Base-by-base conservation (phyloP, 2,888 invertebrate genomes). In the Macropis europaea region DNA sequence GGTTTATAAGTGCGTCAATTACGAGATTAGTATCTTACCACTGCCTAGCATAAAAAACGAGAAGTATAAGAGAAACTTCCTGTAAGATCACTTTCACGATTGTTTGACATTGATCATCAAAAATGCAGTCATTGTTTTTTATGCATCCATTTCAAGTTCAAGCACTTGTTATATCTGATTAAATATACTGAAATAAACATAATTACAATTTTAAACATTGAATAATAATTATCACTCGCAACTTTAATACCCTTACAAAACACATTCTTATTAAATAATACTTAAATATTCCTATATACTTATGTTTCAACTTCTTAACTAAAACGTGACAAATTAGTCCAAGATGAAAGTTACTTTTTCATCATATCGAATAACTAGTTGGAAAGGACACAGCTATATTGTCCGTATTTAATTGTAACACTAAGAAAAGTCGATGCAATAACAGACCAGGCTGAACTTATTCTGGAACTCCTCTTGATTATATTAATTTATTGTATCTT, bases 11-110 rank as follows among this genome's bases (percentile, higher is more conserved):
- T 52, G 73, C 67, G 73, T 66, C 50, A 59, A 61, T 69, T 62
- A 64, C 45, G 60, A 63, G 69, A 76, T 82, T 74, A 79, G 69
- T 57, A 75, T 72, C 62, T 76, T 73, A 71, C 59, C 68, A 45
- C 61, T 54, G 43, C 68, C 73, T 40, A 61, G 52, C 42, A 48
- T 32, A 42, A 56, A 63, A 67, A 48, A 34, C 26, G 15, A 56
- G 48, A 56, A 43, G 45, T 64, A 68, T 61, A 73, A 76, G 79
- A 74, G 69, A 81, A 82, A 79, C 72, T 83, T 81, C 73, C 72
- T 42, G 69, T 61, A 70, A 50, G 61, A 60, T 82, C 73, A 40
- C 77, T 81, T 82, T 82, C 64, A 59, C 73, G 42, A 77, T 79
- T 73, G 74, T 52, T 59, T 47, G 61, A 52, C 56, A 63, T 30